Base-by-base conservation (phyloP, 92 coral and sea anemone genomes). In the Porites cylindrica region DNA sequence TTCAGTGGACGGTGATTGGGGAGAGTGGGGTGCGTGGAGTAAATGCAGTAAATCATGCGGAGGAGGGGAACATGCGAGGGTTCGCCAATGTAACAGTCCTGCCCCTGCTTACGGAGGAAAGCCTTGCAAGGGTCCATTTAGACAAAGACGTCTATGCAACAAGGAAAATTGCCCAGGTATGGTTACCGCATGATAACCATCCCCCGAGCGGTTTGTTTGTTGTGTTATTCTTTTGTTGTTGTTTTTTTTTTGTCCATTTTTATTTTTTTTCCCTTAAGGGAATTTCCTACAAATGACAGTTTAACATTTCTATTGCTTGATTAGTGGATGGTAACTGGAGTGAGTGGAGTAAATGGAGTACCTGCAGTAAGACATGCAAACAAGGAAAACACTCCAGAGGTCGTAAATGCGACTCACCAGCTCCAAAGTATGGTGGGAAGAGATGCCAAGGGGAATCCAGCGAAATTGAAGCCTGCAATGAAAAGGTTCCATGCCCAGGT, bases 321-420 rank as follows among this genome's bases (percentile, higher is more conserved):
- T n/a, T 26, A 77, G 86, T 90, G 4, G 79, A 90, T 71, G 93
- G 93, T n/a, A 65, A 85, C 24, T 90, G 90, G 90, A 83, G 86
- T 1, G 23, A 51, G 38, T 90, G 93, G 93, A 82, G 90, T 20
- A 60, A 1, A 10, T 90, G 93, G 93, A 75, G 85, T 51, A 18
- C 18, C 10, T 90, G 93, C 17, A 90, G 90, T 77, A 90, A 79
- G 72, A 72, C 90, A 2, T 90, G 93, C 14, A 77, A 78, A 21
- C 85, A 90, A 32, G 93, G 93, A 17, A 13, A 79, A 14, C 82
- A 74, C 16, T 85, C 83, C 12, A 66, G 93, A 59, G 17, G 16
- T 4, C 84, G 93, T 8, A 54, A 82, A 38, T 90, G 93, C 43
- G 56, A 71, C 47, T 85, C 88, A 16, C 93, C 93, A 79, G 70